These are phyloP conservation scores for Luidia sarsii DNA, from an alignment of 53 echinoderm and acorn worm species.

Conservation along the genomic window DNA sequence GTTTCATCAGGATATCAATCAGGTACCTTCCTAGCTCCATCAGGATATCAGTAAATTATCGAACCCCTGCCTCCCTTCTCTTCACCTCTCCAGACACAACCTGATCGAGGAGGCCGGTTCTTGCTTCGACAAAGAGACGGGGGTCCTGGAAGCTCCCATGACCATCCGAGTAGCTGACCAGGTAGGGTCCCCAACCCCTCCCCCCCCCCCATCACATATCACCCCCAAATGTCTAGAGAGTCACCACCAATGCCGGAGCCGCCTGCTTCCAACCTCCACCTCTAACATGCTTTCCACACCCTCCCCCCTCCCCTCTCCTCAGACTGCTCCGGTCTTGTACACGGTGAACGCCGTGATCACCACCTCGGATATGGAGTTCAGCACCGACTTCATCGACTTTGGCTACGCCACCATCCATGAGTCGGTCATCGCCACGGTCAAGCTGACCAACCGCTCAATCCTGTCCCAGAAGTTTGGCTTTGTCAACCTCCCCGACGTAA, in stretches of 20 bases:
- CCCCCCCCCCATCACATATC: too few relatives aligned
- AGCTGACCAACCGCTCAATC: conserved; percentile 89
- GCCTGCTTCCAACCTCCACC: neutral
- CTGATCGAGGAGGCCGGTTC: conserved; percentile 83
- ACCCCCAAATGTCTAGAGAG: too few relatives aligned
- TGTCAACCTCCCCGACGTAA: conserved; percentile 93
- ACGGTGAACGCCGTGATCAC: conserved; percentile 95
- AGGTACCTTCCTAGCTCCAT: too few relatives aligned
- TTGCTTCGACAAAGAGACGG: conserved; percentile 93
- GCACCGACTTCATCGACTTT: conserved; percentile 86
- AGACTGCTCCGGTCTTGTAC: conserved; percentile 94
- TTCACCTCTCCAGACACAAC: conserved; percentile 60
- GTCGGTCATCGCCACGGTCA: conserved; percentile 89
- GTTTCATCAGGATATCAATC: too few relatives aligned
- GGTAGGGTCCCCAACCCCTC: conserved; percentile 66
- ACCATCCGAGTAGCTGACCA: conserved; percentile 96
- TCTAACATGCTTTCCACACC: neutral
- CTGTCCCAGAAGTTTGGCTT: conserved; percentile 96
- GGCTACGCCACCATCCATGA: conserved; percentile 95
- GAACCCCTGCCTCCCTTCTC: neutral
- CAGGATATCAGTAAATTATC: too few relatives aligned
- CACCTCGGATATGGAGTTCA: conserved; percentile 86
- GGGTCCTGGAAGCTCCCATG: conserved; percentile 95
- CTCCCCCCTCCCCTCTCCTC: neutral
- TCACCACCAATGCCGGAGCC: neutral